phyloP scores from a whole-genome alignment of 1,140 invertebrate species.

The Drosophila fuyamai region DNA sequence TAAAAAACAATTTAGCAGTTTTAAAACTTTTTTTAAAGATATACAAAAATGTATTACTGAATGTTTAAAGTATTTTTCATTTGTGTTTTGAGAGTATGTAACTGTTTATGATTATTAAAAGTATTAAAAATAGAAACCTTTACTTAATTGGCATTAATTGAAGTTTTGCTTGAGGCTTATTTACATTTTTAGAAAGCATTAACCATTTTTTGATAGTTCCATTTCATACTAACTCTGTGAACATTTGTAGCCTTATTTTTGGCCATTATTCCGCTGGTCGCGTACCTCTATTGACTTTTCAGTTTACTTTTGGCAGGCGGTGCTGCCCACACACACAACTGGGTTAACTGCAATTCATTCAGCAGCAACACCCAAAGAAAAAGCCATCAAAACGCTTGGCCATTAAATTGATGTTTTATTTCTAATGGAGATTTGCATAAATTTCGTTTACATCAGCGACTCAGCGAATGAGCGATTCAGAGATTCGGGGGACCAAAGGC shows the following conservation, averaged over 20 bases:
- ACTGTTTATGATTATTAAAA: no score
- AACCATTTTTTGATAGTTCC: not conserved
- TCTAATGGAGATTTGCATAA: constrained; percentile 66
- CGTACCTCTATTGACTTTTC: constrained; percentile 6
- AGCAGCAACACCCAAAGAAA: constrained; percentile 13
- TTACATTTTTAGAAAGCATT: not conserved
- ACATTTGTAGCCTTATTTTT: not conserved
- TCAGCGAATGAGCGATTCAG: constrained; percentile 10
- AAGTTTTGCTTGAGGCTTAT: no score
- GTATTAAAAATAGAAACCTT: no score
- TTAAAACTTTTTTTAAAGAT: no score
- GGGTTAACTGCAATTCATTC: constrained; percentile 68
- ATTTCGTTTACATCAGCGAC: constrained; percentile 41
- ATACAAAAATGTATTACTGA: no score
- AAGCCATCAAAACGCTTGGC: constrained; percentile 48
- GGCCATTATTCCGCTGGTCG: not conserved
- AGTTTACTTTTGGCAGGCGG: constrained; percentile 37
- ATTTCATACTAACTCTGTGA: not conserved
- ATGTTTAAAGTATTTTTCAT: no score
- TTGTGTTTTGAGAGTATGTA: no score
- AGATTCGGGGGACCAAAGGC: constrained; percentile 18
- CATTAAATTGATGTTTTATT: constrained; percentile 66
- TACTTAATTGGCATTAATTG: no score
- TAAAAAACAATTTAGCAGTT: no score
- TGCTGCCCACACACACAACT: constrained; percentile 39